Evolutionary conservation across 2,888 invertebrate genomes (phyloP), one percentile per base, ranked within the genome.

Genomic region (Byasa hedistus): DNA sequence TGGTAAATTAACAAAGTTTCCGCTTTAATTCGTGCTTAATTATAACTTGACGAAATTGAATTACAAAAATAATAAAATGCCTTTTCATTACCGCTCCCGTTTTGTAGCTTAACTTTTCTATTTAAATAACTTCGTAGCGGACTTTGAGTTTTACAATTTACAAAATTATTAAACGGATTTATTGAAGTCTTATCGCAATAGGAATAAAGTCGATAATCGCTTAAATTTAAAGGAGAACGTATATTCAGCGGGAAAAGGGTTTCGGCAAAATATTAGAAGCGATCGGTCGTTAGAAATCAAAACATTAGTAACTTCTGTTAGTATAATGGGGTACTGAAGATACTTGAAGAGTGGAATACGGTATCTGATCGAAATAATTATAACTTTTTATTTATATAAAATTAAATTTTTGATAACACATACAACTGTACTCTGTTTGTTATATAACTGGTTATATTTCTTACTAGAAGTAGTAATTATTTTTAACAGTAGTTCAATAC

Each of bases 281-380:
- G 86, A 86, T 78, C 82, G 85, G 81, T 85, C 85, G 85, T 87
- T 87, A 83, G 83, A 86, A 89, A 89, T 87, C 89, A 87, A 88
- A 88, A 87, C 84, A 84, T 87, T 82, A 79, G 70, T 70, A 77
- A 78, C 73, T 80, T 79, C 69, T 70, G 61, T 70, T 70, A 72
- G 74, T 70, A 77, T 79, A 77, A 77, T 79, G 74, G 76, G 77
- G 63, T 59, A 82, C 32, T 73, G 76, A 66, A 69, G 71, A 64
- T 59, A 39, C 57, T 69, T 23, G 57, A 32, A 12, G 52, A 56
- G 44, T 71, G n/a, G 32, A 76, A 80, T 63, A 7, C 36, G 23
- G 54, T 55, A 61, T 27, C 54, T 22, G 21, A 48, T 19, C 5
- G 1, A 17, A 32, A 32, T 10, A 10, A 32, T 32, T 32, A 8